Percentiles rank a stretch among this genome's conserved stretches.
Conservation (phyloP, 1,140 invertebrate species). For the Uloborus diversus region DNA sequence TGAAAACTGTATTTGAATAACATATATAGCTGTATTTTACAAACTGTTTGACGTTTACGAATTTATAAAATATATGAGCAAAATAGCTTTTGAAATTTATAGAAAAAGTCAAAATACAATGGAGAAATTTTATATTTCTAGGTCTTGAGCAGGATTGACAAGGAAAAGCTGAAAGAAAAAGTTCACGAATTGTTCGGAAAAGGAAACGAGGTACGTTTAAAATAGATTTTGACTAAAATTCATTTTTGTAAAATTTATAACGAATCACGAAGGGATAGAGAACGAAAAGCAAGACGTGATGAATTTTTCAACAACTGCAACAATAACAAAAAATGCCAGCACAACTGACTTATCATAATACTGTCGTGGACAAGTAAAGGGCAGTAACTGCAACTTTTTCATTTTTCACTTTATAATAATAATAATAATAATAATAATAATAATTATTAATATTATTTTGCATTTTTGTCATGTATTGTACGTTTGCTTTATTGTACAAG, state of each 20-base stretch:
- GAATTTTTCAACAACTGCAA: background rate
- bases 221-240: background rate
- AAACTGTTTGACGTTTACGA: background rate
- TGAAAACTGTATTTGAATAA: background rate
- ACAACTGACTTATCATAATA: background rate
- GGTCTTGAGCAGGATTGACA: slow-evolving; percentile 28
- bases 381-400: background rate
- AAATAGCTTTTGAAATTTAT: background rate
- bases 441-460: no score
- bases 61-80: background rate
- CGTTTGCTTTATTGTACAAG: no score
- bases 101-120: background rate
- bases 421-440: no score
- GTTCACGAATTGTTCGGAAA: slow-evolving; percentile 48
- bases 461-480: no score
- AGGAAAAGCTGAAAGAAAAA: slow-evolving; percentile 46
- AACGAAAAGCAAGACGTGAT: no score
- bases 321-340: background rate
- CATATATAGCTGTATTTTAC: background rate
- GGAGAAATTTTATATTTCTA: background rate
- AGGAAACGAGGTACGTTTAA: slow-evolving; percentile 29
- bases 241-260: no score
- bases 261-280: no score
- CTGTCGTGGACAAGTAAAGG: background rate
- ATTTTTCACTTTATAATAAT: background rate